Evolutionary conservation across 2,888 invertebrate genomes (phyloP), one percentile per base, ranked within the genome.

Genomic region (Drosophila lacicola): DNA sequence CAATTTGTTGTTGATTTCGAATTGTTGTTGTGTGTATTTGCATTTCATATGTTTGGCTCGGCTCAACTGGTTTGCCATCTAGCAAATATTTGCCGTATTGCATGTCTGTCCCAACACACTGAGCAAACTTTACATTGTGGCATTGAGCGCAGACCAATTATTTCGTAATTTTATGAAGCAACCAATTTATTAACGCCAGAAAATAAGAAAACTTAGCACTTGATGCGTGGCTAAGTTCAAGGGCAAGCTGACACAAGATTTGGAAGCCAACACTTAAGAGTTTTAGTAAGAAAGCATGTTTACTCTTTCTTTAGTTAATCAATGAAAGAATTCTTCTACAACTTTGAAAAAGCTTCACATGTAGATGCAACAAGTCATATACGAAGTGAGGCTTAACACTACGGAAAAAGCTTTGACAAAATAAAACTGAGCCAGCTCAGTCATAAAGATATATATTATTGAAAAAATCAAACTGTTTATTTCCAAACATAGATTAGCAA

Each of bases 41-140:
- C 29, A 58, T 55, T 58, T 39, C 19, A 36, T 46, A 36, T 60
- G 39, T 37, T 63, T 47, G 55, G 29, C 51, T 58, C 58, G 47
- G 49, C 33, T 42, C 65, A 54, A 54, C 37, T 64, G 46, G 53
- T 47, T 53, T 54, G 55, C 25, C 51, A 54, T 46, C 41, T 37
- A 29, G 42, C 53, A 60, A 75, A 70, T 74, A 75, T 75, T 51
- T 73, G 50, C 55, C 33, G 21, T 33, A 41, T 57, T 58, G 66
- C 66, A 58, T 65, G 71, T 65, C 45, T 66, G 41, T 9, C 46
- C 34, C 34, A 21, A 42, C 13, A 34, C 33, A 41, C 14, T 14
- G n/a, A 21, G 44, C 41, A 44, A 54, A 55, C 45, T 54, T 65
- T 51, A 55, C 50, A 44, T 53, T 29, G 29, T 51, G 64, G 45